Evolutionary conservation across 2,888 invertebrate species (phyloP), one percentile per base, ranked within the genome.

Genomic region (Stenodema calcarata): DNA sequence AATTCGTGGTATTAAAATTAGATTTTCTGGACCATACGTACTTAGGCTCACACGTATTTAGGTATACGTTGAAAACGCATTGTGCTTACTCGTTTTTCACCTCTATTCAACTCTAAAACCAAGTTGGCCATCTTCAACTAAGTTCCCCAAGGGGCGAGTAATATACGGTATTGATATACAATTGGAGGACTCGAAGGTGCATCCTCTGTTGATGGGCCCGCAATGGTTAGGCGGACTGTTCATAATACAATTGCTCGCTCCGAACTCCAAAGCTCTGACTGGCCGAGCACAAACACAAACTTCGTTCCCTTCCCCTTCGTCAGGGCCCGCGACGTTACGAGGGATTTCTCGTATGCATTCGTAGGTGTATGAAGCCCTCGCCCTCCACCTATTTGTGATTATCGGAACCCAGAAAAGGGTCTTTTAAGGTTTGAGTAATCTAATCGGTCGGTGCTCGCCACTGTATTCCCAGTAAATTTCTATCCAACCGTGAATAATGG

Each of bases 171-270:
- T 62, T 62, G 62, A 23, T 62, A 62, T 62, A 62, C 62, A 62
- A 62, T 23, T 62, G 62, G 62, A 23, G 62, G 18, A 54, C 18
- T 18, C n/a, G 54, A 18, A 54, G 54, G 14, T 14, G 73, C 73
- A 35, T 41, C 73, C 73, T 73, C 16, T 73, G 73, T 73, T 30
- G 14, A 73, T 73, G 30, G 73, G 73, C 18, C 73, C 73, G 73
- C 35, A 18, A 73, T 35, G 73, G 73, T 41, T 73, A 16, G 41
- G 73, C 73, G 73, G 41, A 41, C 73, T 73, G 73, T 73, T 73
- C 73, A 73, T 73, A 73, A 73, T 41, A 30, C 73, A 73, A 73
- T 73, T 73, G 73, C 28, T 73, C 73, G 35, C 73, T 35, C 28
- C 23, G 18, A 62, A 62, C 62, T 62, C 62, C 27, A 62, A 62